Percentiles rank a stretch among this genome's conserved stretches.
Evolutionary conservation across 2,113 vertebrate species (phyloP).

Genomic region (Engystomops pustulosus): DNA sequence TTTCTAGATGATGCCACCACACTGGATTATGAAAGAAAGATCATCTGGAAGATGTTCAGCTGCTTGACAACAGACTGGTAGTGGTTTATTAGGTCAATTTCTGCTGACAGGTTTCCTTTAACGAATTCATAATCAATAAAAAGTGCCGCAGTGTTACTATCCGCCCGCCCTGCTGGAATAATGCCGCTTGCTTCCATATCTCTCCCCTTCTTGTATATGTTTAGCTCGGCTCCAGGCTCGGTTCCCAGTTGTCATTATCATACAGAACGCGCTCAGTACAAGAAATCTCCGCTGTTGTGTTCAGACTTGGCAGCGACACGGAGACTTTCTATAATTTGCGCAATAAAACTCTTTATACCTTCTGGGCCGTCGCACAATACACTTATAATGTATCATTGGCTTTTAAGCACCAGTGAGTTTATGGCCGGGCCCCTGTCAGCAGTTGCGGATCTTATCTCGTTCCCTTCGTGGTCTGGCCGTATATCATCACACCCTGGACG

Average conservation of each 20-base stretch:
- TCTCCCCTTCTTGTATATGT: too few species aligned
- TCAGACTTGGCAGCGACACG: not conserved
- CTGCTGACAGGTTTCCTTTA: too few species aligned
- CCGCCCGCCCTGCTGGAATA: too few species aligned
- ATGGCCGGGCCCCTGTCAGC: not conserved
- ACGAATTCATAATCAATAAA: too few species aligned
- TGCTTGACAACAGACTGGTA: too few species aligned
- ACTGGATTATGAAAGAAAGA: too few species aligned
- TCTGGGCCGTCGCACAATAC: not conserved
- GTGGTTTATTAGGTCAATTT: too few species aligned
- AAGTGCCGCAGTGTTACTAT: too few species aligned
- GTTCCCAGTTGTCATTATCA: not conserved
- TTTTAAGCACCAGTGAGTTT: conserved; percentile 9
- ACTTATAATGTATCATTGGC: conserved; percentile 24
- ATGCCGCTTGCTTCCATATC: too few species aligned
- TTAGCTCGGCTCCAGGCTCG: too few species aligned
- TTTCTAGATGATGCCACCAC: too few species aligned
- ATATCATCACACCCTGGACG: conserved; percentile 8
- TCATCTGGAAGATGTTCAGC: too few species aligned
- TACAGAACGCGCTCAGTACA: not conserved
- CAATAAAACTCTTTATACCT: conserved; percentile 2
- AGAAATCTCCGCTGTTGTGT: not conserved
- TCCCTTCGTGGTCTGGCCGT: not conserved
- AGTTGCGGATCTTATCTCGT: not conserved
- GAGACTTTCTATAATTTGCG: conserved; percentile 9